phyloP scores from a whole-genome alignment of 2,113 vertebrate species.

The Melanerpes formicivorus region DNA sequence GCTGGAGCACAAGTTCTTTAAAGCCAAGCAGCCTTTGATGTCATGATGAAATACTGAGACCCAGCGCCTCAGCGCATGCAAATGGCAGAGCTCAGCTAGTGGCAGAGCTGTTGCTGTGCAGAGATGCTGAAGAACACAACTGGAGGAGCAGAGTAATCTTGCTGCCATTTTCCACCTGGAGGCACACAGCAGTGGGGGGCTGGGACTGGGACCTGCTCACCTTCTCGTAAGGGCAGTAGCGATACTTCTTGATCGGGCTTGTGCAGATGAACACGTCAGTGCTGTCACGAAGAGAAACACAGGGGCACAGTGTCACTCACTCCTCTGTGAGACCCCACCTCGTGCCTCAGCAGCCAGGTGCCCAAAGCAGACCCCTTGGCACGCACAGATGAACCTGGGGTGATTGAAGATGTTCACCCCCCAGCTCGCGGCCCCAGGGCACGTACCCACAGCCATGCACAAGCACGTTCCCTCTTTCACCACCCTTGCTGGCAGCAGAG shows the following conservation, averaged over 20 bases:
- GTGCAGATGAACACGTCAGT: slow-evolving; percentile 97
- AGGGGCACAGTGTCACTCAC: background rate
- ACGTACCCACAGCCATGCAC: background rate
- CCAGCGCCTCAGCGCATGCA: background rate
- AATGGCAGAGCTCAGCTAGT: background rate
- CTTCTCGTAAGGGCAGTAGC: slow-evolving; percentile 93
- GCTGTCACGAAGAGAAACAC: slow-evolving; percentile 71
- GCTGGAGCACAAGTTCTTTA: background rate
- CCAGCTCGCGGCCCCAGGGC: background rate
- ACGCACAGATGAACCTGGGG: background rate
- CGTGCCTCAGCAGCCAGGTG: background rate
- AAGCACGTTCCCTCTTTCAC: background rate
- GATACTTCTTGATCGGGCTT: slow-evolving; percentile 90
- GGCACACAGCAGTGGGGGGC: accelerated
- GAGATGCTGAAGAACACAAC: background rate
- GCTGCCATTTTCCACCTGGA: background rate
- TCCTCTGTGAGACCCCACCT: background rate
- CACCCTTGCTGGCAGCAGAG: background rate
- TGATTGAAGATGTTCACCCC: background rate
- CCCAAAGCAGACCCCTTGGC: background rate
- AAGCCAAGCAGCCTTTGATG: background rate
- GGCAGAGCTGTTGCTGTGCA: accelerated
- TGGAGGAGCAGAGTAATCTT: background rate
- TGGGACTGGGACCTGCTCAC: slow-evolving; percentile 66
- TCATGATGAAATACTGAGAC: background rate